Base-by-base conservation (phyloP, 2,113 vertebrate genomes). In the Neolamprologus caudopunctatus region DNA sequence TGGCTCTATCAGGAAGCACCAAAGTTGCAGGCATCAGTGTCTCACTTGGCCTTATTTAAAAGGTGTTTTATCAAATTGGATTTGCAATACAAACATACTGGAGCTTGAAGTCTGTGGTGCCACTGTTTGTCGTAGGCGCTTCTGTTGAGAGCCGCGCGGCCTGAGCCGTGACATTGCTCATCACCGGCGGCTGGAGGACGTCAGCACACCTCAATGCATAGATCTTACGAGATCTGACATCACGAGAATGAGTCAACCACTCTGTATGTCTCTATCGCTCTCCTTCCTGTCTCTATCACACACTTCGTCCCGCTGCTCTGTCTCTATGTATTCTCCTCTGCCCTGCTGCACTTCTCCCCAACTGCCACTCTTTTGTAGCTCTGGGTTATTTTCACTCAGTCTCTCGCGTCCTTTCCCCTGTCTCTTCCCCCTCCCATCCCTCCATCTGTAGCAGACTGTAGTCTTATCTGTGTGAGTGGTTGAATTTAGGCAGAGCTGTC, bases 301-400 rank as follows among this genome's bases (percentile, higher is more conserved):
- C 90, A 87, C 83, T 42, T 28, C 14, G 19, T 84, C 82, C 63
- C 24, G 53, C 40, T 33, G 42, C 28, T 82, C 86, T 85, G 82
- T 87, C 88, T 91, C 85, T 5, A 58, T 82, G 26, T 79, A 47
- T 92, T 92, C 81, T 68, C 50, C 86, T 90, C 84, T 81, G 85
- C 82, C 17, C 78, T 80, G 82, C 80, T 86, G 85, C 88, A 85
- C 88, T 54, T 82, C 83, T 85, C 45, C 78, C 82, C 75, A 80
- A 31, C 92, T 92, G 93, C 83, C 87, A 93, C 31, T 90, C 91
- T 85, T 85, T 87, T 80, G 68, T 87, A 58, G 87, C 91, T 90
- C 73, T 88, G 89, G 85, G 89, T 90, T 95, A 87, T 89, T 92
- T 90, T 94, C 89, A 80, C 88, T 84, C 35, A 19, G 57, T 91